Percentiles rank a stretch among this genome's conserved stretches.
These are phyloP conservation scores for Heterodera carotae DNA, from an alignment of 1,140 invertebrate genomes.

Conservation along the genomic window DNA sequence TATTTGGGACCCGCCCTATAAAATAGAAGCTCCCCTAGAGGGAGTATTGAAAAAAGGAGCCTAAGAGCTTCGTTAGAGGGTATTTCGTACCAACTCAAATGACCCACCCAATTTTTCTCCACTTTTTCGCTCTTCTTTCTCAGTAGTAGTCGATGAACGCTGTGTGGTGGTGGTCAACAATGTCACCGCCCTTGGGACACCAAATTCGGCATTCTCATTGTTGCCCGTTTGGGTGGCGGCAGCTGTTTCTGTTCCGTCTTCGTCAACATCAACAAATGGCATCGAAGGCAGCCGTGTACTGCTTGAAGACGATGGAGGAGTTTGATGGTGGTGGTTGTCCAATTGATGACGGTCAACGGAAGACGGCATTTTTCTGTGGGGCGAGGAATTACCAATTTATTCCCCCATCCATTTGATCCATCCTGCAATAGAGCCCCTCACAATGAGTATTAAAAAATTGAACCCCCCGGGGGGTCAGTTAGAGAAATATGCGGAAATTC, in stretches of 20 bases:
- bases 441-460: no score
- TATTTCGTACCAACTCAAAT: not conserved
- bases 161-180: not conserved
- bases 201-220: not conserved
- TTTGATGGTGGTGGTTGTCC: not conserved
- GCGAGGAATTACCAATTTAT: no score
- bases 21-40: no score
- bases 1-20: no score
- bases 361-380: not conserved
- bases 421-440: no score
- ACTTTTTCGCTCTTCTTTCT: constrained; percentile 16
- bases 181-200: not conserved
- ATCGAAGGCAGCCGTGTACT: not conserved
- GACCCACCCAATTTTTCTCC: not conserved
- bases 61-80: no score
- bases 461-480: not conserved
- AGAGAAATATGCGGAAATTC: no score
- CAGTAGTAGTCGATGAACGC: not conserved
- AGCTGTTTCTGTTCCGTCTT: not conserved
- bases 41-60: no score
- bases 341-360: not conserved
- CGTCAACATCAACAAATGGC: not conserved
- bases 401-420: no score
- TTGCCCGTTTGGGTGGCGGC: not conserved
- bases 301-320: not conserved